Evolutionary conservation across 2,888 invertebrate genomes (phyloP).

Genomic region (Dusona sp.): DNA sequence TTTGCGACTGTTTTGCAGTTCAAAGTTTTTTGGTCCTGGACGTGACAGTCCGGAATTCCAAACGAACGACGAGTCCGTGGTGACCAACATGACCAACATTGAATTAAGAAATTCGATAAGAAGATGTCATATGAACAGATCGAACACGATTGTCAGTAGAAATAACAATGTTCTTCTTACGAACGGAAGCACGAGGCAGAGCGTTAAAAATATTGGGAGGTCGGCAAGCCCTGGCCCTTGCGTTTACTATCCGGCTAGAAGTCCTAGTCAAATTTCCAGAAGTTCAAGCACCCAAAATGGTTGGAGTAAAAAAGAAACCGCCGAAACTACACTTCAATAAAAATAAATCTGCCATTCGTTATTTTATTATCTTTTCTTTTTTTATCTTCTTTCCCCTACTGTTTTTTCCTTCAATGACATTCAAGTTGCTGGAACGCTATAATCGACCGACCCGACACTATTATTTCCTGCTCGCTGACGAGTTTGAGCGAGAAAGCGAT

Average conservation of each 20-base stretch:
- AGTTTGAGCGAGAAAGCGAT: neutral
- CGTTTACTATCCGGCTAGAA: conserved; percentile 86
- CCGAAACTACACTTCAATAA: conserved; percentile 72
- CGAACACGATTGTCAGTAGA: conserved; percentile 84
- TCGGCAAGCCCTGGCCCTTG: conserved; percentile 85
- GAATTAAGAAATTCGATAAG: conserved; percentile 90
- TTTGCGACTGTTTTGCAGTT: conserved; percentile 91
- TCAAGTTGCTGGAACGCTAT: neutral
- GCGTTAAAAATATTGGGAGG: conserved; percentile 75
- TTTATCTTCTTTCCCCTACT: neutral
- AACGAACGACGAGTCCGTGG: conserved; percentile 93
- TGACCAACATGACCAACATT: conserved; percentile 88
- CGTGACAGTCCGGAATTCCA: conserved; percentile 89
- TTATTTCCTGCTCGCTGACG: neutral
- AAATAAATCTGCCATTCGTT: neutral
- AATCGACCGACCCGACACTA: neutral
- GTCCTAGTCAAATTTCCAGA: conserved; percentile 78
- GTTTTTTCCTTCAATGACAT: neutral
- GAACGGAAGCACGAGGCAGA: conserved; percentile 77
- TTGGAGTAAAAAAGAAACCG: conserved; percentile 75
- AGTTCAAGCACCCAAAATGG: conserved; percentile 77
- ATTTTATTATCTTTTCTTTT: neutral
- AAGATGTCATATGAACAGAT: conserved; percentile 85
- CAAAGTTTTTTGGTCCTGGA: conserved; percentile 85
- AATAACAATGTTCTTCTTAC: conserved; percentile 79